A percentile compares a stretch with the other conserved stretches of the same genome.
Conservation (phyloP, 92 coral and sea anemone species). For the Meandrina meandrites region DNA sequence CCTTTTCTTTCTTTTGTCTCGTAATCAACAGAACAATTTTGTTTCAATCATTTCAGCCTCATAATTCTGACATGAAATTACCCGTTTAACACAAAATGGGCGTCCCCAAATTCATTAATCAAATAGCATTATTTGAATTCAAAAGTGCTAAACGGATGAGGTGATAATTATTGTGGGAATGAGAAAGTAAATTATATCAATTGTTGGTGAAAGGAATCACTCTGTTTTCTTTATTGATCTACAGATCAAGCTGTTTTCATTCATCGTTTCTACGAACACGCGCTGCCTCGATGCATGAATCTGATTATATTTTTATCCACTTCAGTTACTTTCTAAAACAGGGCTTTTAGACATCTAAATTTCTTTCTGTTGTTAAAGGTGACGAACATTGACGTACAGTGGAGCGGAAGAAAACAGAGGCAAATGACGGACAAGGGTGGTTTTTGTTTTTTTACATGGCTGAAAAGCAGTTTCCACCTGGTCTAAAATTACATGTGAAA, state of each 20-base stretch:
- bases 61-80: not conserved
- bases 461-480: not conserved
- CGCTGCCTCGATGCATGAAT: not conserved
- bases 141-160: constrained; percentile 13
- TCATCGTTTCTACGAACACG: not conserved
- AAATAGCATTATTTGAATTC: not conserved
- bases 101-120: not conserved
- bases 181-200: not conserved
- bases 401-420: not conserved
- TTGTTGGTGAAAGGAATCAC: not conserved
- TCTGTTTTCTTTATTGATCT: not conserved
- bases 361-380: too few relatives aligned
- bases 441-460: too few relatives aligned
- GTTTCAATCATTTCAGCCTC: not conserved
- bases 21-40: not conserved
- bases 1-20: not conserved
- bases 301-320: too few relatives aligned
- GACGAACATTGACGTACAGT: too few relatives aligned
- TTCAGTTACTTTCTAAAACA: not conserved
- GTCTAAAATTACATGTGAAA: not conserved
- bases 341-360: too few relatives aligned
- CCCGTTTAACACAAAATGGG: not conserved
- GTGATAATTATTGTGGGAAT: not conserved
- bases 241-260: not conserved
- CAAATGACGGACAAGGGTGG: too few relatives aligned